Conservation (phyloP, 2,797 vertebrate genomes). For the Melanotaenia boesemani region DNA sequence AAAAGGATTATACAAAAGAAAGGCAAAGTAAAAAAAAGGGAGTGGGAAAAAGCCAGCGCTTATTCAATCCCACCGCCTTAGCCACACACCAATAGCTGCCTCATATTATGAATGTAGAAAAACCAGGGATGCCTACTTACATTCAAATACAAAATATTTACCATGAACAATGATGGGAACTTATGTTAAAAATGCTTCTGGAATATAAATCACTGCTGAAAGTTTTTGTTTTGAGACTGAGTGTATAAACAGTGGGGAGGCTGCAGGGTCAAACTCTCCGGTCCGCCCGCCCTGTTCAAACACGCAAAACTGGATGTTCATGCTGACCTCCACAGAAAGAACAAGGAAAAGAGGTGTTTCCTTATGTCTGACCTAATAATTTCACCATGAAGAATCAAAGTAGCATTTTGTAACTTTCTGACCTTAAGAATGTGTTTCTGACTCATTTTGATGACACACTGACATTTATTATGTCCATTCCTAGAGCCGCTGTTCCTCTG, state of each 20-base stretch:
- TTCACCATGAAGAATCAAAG: neutral
- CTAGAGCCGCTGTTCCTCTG: too few relatives aligned
- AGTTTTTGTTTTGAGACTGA: conserved; percentile 31
- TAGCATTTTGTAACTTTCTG: neutral
- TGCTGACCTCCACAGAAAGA: conserved; percentile 5
- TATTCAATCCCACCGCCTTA: too few relatives aligned
- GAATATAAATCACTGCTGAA: conserved; percentile 29
- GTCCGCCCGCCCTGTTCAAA: neutral
- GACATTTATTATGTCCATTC: too few relatives aligned
- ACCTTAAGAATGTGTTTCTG: too few relatives aligned
- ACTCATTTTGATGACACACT: too few relatives aligned
- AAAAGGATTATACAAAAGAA: too few relatives aligned
- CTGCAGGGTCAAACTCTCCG: neutral
- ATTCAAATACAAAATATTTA: conserved; percentile 52
- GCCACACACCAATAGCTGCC: too few relatives aligned
- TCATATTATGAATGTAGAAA: neutral
- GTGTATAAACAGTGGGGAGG: conserved; percentile 32
- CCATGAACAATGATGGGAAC: conserved; percentile 74
- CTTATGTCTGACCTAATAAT: neutral
- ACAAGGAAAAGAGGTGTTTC: conserved; percentile 12
- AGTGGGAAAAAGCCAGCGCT: too few relatives aligned
- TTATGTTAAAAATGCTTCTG: conserved; percentile 41
- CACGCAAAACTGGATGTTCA: conserved; percentile 3
- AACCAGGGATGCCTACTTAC: neutral
- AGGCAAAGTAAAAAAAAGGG: too few relatives aligned